Evolutionary conservation across 2,888 invertebrate genomes (phyloP).

Genomic region (Zaprionus obscuricornis): DNA sequence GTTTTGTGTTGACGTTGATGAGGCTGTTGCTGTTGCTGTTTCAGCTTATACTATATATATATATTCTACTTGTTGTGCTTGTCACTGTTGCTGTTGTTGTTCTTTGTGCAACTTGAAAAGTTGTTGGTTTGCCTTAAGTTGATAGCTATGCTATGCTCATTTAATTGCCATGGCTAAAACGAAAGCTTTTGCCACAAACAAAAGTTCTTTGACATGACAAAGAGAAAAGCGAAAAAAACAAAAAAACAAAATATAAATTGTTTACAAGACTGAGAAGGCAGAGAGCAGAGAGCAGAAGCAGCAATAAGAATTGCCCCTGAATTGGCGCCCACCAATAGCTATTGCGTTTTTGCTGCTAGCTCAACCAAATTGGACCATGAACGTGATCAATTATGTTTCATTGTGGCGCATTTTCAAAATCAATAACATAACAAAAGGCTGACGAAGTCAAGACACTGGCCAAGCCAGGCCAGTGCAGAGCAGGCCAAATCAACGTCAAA

Average conservation of each 20-base stretch:
- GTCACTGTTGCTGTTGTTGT: background rate
- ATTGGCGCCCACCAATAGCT: conserved; percentile 6
- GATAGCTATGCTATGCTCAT: conserved; percentile 13
- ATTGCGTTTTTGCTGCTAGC: background rate
- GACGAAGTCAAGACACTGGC: background rate
- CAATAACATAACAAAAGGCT: conserved; percentile 63
- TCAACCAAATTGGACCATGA: conserved; percentile 68
- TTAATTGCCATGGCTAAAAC: conserved; percentile 46
- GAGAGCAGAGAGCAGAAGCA: too few species aligned
- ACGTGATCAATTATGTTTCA: conserved; percentile 76
- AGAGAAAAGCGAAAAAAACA: conserved; percentile 10
- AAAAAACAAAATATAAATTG: conserved; percentile 18
- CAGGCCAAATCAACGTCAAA: conserved; percentile 37
- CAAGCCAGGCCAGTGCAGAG: conserved; percentile 21
- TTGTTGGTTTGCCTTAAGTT: conserved; percentile 19
- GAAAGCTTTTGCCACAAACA: conserved; percentile 40
- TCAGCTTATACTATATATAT: too few species aligned
- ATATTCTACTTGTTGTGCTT: background rate
- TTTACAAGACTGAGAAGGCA: conserved; percentile 23
- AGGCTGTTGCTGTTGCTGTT: conserved; percentile 18
- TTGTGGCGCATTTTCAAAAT: conserved; percentile 74
- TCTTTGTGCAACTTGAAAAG: conserved; percentile 7
- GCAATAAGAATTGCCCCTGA: too few species aligned
- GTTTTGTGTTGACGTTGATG: conserved; percentile 47
- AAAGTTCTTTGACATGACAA: conserved; percentile 24